phyloP scores from a whole-genome alignment of 1,140 invertebrate genomes.

The Chrysopa pallens region DNA sequence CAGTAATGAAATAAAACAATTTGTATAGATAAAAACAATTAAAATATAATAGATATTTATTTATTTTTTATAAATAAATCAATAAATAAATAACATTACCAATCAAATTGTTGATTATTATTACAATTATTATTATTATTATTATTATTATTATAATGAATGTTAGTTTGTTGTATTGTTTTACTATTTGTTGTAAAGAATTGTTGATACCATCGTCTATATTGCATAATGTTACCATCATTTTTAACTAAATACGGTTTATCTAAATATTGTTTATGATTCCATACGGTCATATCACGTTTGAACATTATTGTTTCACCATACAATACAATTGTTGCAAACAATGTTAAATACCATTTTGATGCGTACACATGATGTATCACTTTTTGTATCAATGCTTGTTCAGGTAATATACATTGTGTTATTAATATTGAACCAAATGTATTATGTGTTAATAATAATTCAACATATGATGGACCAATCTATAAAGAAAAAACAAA shows the following conservation, averaged over 20 bases:
- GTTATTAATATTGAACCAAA: constrained; percentile 49
- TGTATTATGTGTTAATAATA: constrained; percentile 34
- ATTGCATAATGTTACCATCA: constrained; percentile 49
- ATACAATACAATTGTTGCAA: constrained; percentile 46
- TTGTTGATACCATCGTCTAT: constrained; percentile 69
- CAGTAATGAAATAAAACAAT: too few species aligned
- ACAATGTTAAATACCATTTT: constrained; percentile 29
- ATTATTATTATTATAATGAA: too few species aligned
- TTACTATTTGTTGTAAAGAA: constrained; percentile 71
- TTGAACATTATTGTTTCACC: constrained; percentile 34
- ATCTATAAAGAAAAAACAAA: constrained; percentile 31
- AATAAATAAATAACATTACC: too few species aligned
- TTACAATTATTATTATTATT: too few species aligned
- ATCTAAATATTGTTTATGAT: constrained; percentile 58
- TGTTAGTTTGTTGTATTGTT: constrained; percentile 26
- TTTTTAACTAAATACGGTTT: constrained; percentile 57
- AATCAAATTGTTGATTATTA: too few species aligned
- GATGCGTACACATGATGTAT: constrained; percentile 52
- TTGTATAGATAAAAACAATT: too few species aligned
- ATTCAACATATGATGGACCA: constrained; percentile 61
- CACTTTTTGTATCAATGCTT: constrained; percentile 59
- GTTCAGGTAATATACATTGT: constrained; percentile 65
- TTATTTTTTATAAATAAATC: too few species aligned
- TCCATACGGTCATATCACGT: constrained; percentile 77
- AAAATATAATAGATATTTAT: too few species aligned